These are phyloP conservation scores for Myoxocephalus aenaeus DNA, from an alignment of 2,797 vertebrate genomes.

Conservation along the genomic window DNA sequence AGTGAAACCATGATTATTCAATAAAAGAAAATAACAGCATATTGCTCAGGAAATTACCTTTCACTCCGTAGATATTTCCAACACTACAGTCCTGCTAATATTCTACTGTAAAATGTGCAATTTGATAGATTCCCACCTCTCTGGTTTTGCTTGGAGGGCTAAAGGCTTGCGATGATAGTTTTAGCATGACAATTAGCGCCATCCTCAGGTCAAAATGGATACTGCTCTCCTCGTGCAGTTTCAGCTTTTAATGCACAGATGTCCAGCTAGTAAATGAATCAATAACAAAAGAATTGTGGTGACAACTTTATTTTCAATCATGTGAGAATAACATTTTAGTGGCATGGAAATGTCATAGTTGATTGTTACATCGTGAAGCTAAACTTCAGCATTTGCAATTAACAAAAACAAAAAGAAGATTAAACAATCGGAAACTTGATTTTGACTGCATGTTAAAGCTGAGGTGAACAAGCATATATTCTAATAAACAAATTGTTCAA, in stretches of 20 bases:
- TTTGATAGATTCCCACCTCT: not conserved
- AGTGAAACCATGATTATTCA: not conserved
- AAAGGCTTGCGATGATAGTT: not conserved
- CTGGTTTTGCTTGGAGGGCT: not conserved
- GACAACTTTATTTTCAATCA: constrained; percentile 61
- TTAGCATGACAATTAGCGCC: constrained; percentile 20
- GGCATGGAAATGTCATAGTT: not conserved
- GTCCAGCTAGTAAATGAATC: not conserved
- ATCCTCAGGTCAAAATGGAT: constrained; percentile 10
- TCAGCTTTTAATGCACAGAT: not conserved
- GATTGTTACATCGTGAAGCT: constrained; percentile 25
- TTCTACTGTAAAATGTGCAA: not conserved
- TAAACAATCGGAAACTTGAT: constrained; percentile 11
- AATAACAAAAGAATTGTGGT: not conserved
- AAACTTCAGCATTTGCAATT: constrained; percentile 30
- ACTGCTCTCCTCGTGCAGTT: not conserved
- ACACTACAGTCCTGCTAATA: not conserved
- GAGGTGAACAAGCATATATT: constrained; percentile 17
- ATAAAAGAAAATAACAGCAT: not conserved
- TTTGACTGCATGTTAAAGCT: not conserved
- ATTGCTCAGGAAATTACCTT: not conserved
- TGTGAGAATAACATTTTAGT: constrained; percentile 39
- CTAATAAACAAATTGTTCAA: constrained; percentile 11
- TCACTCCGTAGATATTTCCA: not conserved
- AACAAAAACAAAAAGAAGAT: constrained; percentile 29